A percentile compares a stretch with the other conserved stretches of the same genome.
phyloP scores from a whole-genome alignment of 2,888 invertebrate genomes.

The Bruchidius siliquastri region DNA sequence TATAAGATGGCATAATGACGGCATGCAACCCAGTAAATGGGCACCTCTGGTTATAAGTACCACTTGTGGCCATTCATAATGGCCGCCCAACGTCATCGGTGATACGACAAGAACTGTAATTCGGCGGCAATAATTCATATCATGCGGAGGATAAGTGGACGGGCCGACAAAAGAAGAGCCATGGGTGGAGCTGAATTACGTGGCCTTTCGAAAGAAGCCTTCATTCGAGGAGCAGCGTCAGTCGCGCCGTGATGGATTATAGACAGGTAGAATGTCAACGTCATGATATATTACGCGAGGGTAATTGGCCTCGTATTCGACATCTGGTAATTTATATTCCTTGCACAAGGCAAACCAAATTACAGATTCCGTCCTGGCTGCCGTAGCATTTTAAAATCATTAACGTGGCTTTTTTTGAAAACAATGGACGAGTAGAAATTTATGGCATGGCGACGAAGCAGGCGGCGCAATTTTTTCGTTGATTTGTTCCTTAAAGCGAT shows the following conservation, averaged over 20 bases:
- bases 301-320: constrained; percentile 25
- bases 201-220: too few relatives aligned
- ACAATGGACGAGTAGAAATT: constrained; percentile 14
- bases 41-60: too few relatives aligned
- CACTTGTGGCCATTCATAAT: too few relatives aligned
- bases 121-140: too few relatives aligned
- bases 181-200: too few relatives aligned
- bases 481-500: not conserved
- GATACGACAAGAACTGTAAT: too few relatives aligned
- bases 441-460: not conserved
- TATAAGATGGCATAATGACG: too few relatives aligned
- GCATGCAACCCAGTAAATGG: too few relatives aligned
- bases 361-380: constrained; percentile 17
- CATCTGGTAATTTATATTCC: constrained; percentile 24
- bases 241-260: constrained; percentile 20
- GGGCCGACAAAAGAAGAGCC: too few relatives aligned
- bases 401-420: constrained; percentile 15
- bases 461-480: constrained; percentile 1
- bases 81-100: too few relatives aligned
- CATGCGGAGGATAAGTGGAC: too few relatives aligned
- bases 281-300: constrained; percentile 21
- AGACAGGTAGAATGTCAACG: constrained; percentile 23
- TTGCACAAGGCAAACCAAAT: constrained; percentile 20
- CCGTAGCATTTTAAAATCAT: constrained; percentile 20
- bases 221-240: too few relatives aligned